A percentile compares a stretch with the other conserved stretches of the same genome.
Evolutionary conservation across 2,797 vertebrate species (phyloP).

Genomic region (Gymnoscopelus microlampas): DNA sequence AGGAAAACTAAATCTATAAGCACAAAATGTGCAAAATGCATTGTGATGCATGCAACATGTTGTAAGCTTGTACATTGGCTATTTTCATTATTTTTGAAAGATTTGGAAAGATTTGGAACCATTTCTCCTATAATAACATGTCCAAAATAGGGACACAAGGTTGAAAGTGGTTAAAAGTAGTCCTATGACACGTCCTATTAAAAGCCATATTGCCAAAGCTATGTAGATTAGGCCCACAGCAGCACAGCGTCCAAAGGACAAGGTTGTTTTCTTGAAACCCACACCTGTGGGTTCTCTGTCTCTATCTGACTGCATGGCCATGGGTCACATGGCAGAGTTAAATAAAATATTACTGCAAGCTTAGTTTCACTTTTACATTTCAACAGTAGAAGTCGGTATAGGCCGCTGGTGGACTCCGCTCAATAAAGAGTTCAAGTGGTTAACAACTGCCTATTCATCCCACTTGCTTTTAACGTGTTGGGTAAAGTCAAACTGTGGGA

Average conservation of each 20-base stretch:
- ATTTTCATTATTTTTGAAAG: no score
- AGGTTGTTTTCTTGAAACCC: slow-evolving; percentile 11
- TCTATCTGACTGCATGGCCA: neutral
- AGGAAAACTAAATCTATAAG: no score
- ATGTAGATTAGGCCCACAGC: neutral
- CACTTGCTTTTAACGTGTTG: slow-evolving; percentile 44
- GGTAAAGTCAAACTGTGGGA: slow-evolving; percentile 21
- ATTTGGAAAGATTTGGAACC: no score
- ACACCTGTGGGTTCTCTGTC: neutral
- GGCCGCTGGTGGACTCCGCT: no score
- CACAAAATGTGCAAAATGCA: no score
- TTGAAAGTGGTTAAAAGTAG: no score
- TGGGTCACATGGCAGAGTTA: neutral
- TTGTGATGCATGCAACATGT: no score
- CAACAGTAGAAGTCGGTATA: neutral
- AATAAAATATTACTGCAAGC: neutral
- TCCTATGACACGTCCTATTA: no score
- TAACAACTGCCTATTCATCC: slow-evolving; percentile 32
- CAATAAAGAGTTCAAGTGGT: neutral
- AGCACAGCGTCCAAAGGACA: neutral
- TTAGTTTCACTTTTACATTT: neutral
- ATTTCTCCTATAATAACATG: no score
- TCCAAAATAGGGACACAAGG: no score
- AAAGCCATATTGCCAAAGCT: neutral
- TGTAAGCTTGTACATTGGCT: no score